Base-by-base conservation (phyloP, 2,888 invertebrate genomes). In the Cheilosia impressa region DNA sequence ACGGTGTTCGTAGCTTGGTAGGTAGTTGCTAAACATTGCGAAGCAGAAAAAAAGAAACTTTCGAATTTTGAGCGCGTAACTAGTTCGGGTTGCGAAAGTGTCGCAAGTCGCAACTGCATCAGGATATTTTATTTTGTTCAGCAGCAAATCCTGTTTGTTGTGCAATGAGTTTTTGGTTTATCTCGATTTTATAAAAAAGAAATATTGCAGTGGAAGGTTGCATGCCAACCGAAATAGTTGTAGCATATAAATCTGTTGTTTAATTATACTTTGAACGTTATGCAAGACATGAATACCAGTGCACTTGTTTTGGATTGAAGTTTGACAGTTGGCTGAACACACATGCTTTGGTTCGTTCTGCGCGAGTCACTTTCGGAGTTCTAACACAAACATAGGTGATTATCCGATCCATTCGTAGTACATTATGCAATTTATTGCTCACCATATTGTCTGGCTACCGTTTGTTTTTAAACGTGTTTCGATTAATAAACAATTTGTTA, bases 71-170 rank as follows among this genome's bases (percentile, higher is more conserved):
- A 84, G 50, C 73, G 73, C 63, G 63, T 47, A 75, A 76, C 79
- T 69, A 75, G 78, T 78, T 57, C 58, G 68, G 22, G 43, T 69
- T 69, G 69, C 83, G 73, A 84, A 84, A 69, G 79, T 75, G 75
- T 79, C 63, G 63, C 63, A 69, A 65, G 75, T 75, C 58, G 63
- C 68, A 65, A 65, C 17, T 38, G 50, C 73, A 79, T 55, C 83
- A 84, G 79, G 79, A 84, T 75, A 65, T 73, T 79, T 73, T 75
- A 65, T 73, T 79, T 73, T 27, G 13, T 24, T 69, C 27, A 58
- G 38, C 27, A 58, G 38, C 4, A 52, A 84, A 75, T 84, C 83
- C 83, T 79, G 83, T 84, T 84, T 47, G 73, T 84, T 84, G 79
- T 69, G 79, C 58, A 79, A 84, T 43, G 10, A 0, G 22, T 24